Evolutionary conservation across 2,888 invertebrate genomes (phyloP), one percentile per base, ranked within the genome.

Genomic region (Drosophila engyochracea): DNA sequence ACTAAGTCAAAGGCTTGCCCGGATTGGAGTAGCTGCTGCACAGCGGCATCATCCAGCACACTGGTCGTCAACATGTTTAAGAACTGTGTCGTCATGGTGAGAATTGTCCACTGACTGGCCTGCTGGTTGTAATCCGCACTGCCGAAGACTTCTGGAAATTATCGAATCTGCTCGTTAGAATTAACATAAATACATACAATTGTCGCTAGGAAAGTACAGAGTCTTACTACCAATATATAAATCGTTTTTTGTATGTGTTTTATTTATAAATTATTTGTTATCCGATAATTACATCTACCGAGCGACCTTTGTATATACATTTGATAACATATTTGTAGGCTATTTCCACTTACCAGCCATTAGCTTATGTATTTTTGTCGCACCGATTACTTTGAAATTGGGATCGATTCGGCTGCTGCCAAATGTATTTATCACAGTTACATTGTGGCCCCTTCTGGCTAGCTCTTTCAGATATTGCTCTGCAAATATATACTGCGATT

Each of bases 341-440:
- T 47, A 10, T 9, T 9, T 5, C 0, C n/a, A 25, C 71, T 76
- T 54, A 85, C 85, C 70, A 9, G 81, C 88, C 79, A 85, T 79
- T 33, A 87, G 4, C 30, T 88, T 83, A 7, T 85, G 90, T 53
- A 85, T 81, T 55, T 90, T 89, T 6, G 62, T 74, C 1, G 85
- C 85, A 0, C 85, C 90, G 58, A 85, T 85, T 41, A 92, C 89
- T 4, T 81, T 85, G 67, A 91, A 93, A 70, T 93, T 92, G 3
- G 83, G 76, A 1, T 85, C 82, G 7, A 64, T 71, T 47, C 82
- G 73, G 3, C 83, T 90, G 76, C 88, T 71, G 41, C 85, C 85
- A 33, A 85, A 92, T 0, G 92, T 91, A n/a, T 92, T 90, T 25
- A 93, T 91, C 0, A 93, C 89, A 3, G 92, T 93, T 0, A 94